Base-by-base conservation (phyloP, 2,113 vertebrate genomes). In the Thinocorus orbignyianus region DNA sequence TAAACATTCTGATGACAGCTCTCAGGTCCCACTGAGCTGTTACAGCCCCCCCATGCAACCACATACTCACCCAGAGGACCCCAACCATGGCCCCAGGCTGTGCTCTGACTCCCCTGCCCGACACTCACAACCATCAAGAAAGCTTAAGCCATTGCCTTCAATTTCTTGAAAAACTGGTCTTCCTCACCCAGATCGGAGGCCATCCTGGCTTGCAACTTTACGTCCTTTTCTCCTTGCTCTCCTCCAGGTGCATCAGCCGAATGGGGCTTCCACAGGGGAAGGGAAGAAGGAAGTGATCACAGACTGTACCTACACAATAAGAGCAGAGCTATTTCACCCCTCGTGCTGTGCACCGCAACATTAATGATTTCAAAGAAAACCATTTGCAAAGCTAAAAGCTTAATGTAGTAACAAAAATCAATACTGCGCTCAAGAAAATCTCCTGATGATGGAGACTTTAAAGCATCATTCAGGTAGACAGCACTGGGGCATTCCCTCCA, bases 381-480 rank as follows among this genome's bases (percentile, higher is more conserved):
- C 72, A 81, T 80, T 80, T 90, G 76, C 88, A 93, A 85, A 93
- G 78, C 82, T 95, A 93, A 94, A 91, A 96, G 93, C 83, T 91
- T 97, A 91, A 97, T 90, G 90, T 35, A 81, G 77, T 51, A 95
- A 68, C 57, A 95, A 81, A 96, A 97, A 96, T 97, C 97, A 95
- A 97, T 97, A 90, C 30, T 8, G 31, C 39, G 60, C 89, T 95
- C 82, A 61, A 79, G 80, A 92, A 87, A 86, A 73, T 42, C 33
- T 79, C 74, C 52, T 49, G 44, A 26, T 79, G 73, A 52, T 37
- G 41, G 41, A 80, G 90, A 58, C 46, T 83, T 87, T 72, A 64
- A 93, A 95, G 65, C 81, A 90, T 68, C 83, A 23, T 57, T 93
- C 91, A 87, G 92, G 80, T 57, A 70, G 77, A 14, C 26, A 85